A percentile compares a stretch with the other conserved stretches of the same genome.
These are phyloP conservation scores for Tanytarsus gracilentus DNA, from an alignment of 2,888 invertebrate genomes.

Conservation along the genomic window DNA sequence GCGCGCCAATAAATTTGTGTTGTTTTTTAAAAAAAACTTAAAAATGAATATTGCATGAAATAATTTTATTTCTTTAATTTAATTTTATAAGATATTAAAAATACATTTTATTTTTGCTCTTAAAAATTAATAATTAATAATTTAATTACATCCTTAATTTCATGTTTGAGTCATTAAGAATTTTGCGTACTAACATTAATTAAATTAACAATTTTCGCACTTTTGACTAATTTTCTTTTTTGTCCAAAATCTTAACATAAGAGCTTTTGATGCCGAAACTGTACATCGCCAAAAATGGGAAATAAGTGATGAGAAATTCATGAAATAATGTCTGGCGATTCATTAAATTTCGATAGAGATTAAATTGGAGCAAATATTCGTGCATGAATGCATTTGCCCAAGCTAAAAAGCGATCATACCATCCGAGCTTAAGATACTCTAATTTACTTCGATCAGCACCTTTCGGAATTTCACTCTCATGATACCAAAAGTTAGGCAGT, in stretches of 20 bases:
- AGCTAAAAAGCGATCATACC: background rate
- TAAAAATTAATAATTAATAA: too few species aligned
- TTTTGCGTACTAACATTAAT: too few species aligned
- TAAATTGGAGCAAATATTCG: conserved; percentile 2
- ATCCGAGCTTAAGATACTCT: conserved; percentile 4
- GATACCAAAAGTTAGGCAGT: conserved; percentile 6
- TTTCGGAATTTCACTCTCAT: conserved; percentile 13
- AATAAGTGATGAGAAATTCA: conserved; percentile 19
- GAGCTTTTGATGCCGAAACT: conserved; percentile 18
- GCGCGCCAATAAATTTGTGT: too few species aligned
- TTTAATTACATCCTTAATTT: too few species aligned
- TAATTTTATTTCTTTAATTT: too few species aligned
- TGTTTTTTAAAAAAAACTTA: too few species aligned
- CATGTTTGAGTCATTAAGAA: too few species aligned
- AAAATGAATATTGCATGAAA: too few species aligned
- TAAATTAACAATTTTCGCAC: too few species aligned
- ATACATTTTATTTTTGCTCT: too few species aligned
- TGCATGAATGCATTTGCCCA: conserved; percentile 4
- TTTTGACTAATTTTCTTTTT: background rate
- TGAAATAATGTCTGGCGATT: conserved; percentile 19
- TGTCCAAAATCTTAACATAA: conserved; percentile 1
- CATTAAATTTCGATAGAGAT: background rate
- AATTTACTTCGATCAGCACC: background rate
- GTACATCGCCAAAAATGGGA: conserved; percentile 23
- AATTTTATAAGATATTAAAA: too few species aligned